Evolutionary conservation across 2,797 vertebrate species (phyloP), one percentile per base, ranked within the genome.

Genomic region (Paguma larvata): DNA sequence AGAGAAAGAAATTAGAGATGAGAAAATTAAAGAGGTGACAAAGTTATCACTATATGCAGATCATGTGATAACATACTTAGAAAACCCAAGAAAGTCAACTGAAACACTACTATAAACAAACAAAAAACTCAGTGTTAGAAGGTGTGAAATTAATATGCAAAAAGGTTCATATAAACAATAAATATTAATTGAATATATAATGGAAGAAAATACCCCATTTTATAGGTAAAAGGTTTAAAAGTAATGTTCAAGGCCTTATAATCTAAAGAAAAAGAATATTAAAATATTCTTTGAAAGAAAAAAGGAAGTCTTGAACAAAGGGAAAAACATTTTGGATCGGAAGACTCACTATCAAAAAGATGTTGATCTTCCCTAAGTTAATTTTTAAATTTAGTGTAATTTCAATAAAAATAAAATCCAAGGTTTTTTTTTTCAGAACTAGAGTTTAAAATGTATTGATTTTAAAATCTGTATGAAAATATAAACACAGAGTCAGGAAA

Each of bases 301-400:
- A 88, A 92, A 85, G 44, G 32, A 65, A 89, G 21, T 79, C 84
- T 46, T 92, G 38, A 90, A 65, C 32, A 84, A 92, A 96, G n/a
- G 38, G 32, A 89, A 92, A 72, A 6, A 44, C 30, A 89, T 89
- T 89, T 73, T 78, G 32, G 63, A 27, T 48, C 67, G 46, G 16
- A 85, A 86, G 12, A 75, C 10, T 89, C 46, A 67, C 21, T 41
- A 93, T 75, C 41, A 75, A 79, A 84, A 91, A 62, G 23, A 87
- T n/a, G 30, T 84, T 18, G 21, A 63, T 41, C 18, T 3, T 82
- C 59, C 77, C 12, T 84, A 88, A 83, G n/a, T 59, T 83, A 83
- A 91, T 62, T 70, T 78, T 23, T 72, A 53, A 79, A 63, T 53
- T 23, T 85, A 90, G 72, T 38, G 18, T 53, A 14, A 93, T 67